A percentile compares a stretch with the other conserved stretches of the same genome.
Conservation (phyloP, 2,888 invertebrate species). For the Oscheius myriophilus region DNA sequence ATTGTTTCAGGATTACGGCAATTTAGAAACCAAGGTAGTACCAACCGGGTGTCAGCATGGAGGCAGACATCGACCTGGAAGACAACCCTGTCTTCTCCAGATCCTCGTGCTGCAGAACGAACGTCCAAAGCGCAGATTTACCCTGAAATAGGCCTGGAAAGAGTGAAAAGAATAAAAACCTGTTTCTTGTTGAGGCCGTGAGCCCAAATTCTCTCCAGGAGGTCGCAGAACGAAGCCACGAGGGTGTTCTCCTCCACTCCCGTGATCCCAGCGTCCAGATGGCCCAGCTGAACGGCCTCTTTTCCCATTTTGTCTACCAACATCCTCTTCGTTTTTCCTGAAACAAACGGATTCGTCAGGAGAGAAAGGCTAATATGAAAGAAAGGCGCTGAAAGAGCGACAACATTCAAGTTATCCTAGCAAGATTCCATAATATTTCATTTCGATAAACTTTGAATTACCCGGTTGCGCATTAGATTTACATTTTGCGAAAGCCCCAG, state of each 20-base stretch:
- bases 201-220: conserved; percentile 95
- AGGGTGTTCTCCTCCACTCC: conserved; percentile 94
- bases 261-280: conserved; percentile 80
- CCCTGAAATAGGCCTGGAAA: conserved; percentile 75
- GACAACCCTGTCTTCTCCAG: conserved; percentile 71
- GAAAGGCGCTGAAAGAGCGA: too few relatives aligned
- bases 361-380: too few relatives aligned
- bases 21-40: neutral
- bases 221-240: conserved; percentile 93
- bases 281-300: conserved; percentile 92
- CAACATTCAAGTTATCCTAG: too few relatives aligned
- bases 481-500: too few relatives aligned
- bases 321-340: conserved; percentile 89
- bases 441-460: too few relatives aligned
- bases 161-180: conserved; percentile 69
- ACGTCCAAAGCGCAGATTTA: conserved; percentile 96
- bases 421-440: too few relatives aligned
- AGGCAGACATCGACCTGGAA: conserved; percentile 58
- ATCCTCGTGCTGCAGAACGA: conserved; percentile 88
- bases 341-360: too few relatives aligned
- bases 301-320: conserved; percentile 95
- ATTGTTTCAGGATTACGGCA: neutral
- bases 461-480: too few relatives aligned
- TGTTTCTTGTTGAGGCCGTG: conserved; percentile 94
- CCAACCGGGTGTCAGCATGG: conserved; percentile 74